Conservation (phyloP, 2,797 vertebrate species). For the Tragopan temminckii region DNA sequence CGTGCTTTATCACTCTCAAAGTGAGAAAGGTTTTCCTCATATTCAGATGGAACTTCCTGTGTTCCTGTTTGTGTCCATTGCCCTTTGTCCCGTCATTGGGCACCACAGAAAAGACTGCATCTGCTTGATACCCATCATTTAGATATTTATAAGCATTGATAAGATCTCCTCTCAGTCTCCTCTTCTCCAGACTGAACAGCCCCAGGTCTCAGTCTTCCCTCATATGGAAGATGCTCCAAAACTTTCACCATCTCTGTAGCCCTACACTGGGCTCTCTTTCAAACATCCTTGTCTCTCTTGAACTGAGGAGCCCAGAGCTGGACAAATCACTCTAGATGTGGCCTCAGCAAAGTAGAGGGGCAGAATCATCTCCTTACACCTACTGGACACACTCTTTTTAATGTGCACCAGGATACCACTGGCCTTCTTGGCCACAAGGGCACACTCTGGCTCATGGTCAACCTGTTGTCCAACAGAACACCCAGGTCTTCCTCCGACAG, state of each 20-base stretch:
- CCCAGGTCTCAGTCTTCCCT: no score
- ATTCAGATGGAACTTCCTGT: not conserved
- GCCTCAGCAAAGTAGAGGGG: not conserved
- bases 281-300: no score
- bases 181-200: no score
- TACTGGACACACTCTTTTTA: not conserved
- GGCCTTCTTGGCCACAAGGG: not conserved
- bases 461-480: not conserved
- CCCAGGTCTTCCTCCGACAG: not conserved
- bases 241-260: no score
- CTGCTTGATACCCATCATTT: no score
- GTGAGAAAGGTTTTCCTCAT: not conserved
- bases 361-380: not conserved
- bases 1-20: not conserved
- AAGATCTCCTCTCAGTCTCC: no score
- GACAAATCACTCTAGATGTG: not conserved
- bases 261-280: no score
- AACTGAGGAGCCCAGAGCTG: not conserved
- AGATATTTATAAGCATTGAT: no score
- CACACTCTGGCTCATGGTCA: not conserved
- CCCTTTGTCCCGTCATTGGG: no score
- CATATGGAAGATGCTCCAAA: no score
- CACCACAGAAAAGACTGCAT: no score
- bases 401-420: not conserved
- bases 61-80: no score